Evolutionary conservation across 1,140 invertebrate genomes (phyloP).

Genomic region (Nasonia vitripennis): DNA sequence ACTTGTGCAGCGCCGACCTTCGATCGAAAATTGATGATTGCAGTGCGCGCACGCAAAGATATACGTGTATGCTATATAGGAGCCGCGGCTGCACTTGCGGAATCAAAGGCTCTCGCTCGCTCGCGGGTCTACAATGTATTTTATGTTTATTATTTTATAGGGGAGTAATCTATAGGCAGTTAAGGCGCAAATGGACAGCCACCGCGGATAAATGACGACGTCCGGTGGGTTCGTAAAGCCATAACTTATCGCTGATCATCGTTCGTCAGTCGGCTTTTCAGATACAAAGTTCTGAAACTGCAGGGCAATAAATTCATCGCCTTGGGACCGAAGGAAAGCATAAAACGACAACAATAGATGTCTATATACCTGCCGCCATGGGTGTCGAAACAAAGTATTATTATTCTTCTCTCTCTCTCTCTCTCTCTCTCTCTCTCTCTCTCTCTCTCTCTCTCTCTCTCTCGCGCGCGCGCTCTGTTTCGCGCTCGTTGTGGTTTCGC

Average conservation of each 20-base stretch:
- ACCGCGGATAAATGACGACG: slow-evolving; percentile 68
- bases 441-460: neutral
- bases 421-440: neutral
- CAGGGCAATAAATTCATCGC: slow-evolving; percentile 69
- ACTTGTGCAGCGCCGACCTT: slow-evolving; percentile 22
- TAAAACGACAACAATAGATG: slow-evolving; percentile 61
- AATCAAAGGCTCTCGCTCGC: slow-evolving; percentile 44
- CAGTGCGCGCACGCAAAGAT: neutral
- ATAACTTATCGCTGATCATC: slow-evolving; percentile 72
- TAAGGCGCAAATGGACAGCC: slow-evolving; percentile 69
- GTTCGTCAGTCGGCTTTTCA: slow-evolving; percentile 67
- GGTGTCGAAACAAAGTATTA: slow-evolving; percentile 47
- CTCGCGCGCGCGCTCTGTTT: neutral
- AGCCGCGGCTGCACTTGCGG: slow-evolving; percentile 31
- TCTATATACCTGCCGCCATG: slow-evolving; percentile 35
- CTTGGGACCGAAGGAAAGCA: slow-evolving; percentile 64
- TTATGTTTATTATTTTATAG: slow-evolving; percentile 73
- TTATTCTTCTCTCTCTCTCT: slow-evolving; percentile 19
- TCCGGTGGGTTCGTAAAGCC: slow-evolving; percentile 68
- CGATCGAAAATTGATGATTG: slow-evolving; percentile 40
- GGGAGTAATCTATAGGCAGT: slow-evolving; percentile 68
- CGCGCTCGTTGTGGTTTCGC: neutral
- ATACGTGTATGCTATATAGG: neutral
- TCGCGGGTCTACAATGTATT: slow-evolving; percentile 61
- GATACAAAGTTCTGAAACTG: slow-evolving; percentile 67